A percentile compares a stretch with the other conserved stretches of the same genome.
These are phyloP conservation scores for Rhadinocentrus ornatus DNA, from an alignment of 2,797 vertebrate genomes.

Conservation along the genomic window DNA sequence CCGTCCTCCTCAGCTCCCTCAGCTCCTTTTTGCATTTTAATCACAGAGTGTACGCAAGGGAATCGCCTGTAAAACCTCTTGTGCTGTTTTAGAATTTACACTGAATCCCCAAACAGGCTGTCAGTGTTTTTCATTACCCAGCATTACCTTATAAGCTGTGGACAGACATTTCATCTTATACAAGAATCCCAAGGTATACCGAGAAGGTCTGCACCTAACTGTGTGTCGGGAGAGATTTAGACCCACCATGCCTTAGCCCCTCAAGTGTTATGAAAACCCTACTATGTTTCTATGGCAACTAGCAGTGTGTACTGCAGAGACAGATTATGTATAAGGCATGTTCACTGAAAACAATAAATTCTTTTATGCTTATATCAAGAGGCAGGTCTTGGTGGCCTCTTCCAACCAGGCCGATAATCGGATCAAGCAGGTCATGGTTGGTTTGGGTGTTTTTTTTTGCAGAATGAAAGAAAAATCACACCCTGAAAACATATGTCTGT, in stretches of 20 bases:
- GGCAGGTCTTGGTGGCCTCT: slow-evolving; percentile 35
- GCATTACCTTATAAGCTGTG: slow-evolving; percentile 53
- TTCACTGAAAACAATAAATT: slow-evolving; percentile 84
- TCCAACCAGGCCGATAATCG: slow-evolving; percentile 32
- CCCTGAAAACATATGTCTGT: slow-evolving; percentile 57
- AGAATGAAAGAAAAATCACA: slow-evolving; percentile 21
- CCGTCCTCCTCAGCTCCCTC: slow-evolving; percentile 55
- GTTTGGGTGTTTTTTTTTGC: neutral
- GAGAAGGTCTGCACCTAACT: slow-evolving; percentile 21
- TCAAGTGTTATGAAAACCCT: slow-evolving; percentile 74
- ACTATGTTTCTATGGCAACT: slow-evolving; percentile 72
- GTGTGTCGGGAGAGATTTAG: slow-evolving; percentile 48
- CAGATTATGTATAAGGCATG: slow-evolving; percentile 69
- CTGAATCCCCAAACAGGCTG: slow-evolving; percentile 48
- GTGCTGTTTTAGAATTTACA: slow-evolving; percentile 66
- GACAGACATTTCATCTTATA: slow-evolving; percentile 54
- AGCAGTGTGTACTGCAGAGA: slow-evolving; percentile 54
- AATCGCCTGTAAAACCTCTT: slow-evolving; percentile 65
- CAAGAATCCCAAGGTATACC: slow-evolving; percentile 39
- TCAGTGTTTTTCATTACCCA: slow-evolving; percentile 72
- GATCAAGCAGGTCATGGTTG: slow-evolving; percentile 6
- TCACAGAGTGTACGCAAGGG: slow-evolving; percentile 58
- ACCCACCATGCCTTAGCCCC: slow-evolving; percentile 41
- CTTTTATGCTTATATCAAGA: slow-evolving; percentile 73
- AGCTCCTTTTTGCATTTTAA: slow-evolving; percentile 52